Evolutionary conservation across 2,113 vertebrate genomes (phyloP), one percentile per base, ranked within the genome.

Genomic region (Passerina amoena): DNA sequence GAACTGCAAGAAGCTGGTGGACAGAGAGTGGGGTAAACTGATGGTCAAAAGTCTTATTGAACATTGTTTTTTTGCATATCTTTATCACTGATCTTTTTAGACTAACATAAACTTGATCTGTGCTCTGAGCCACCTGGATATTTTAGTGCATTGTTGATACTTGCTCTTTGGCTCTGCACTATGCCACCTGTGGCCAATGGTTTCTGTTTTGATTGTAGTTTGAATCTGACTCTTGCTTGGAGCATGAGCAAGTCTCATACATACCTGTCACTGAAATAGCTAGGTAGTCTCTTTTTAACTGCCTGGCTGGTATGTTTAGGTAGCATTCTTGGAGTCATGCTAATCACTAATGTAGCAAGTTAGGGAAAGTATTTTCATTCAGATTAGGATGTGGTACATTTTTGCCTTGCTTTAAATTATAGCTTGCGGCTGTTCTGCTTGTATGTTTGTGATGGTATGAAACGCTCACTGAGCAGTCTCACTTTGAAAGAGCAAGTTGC

Each of bases 171-270:
- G 66, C 75, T 92, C 53, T 82, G 27, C 90, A n/a, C 50, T 91
- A 3, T 90, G 53, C 76, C 54, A 57, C 59, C 64, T 83, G 76
- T 83, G 80, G 59, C 64, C 87, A 53, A 60, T 40, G 24, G 37
- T 80, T 96, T 95, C 72, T 91, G 54, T 72, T 94, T 86, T 45
- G 59, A 54, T 38, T 81, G 38, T 57, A 77, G 35, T 83, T 94
- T 81, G 71, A 69, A 40, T 92, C 30, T 80, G 68, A 33, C 35
- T 83, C 48, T 60, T 35, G 54, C 22, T 91, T 75, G 60, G 30
- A 86, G 42, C 30, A 20, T 15, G 12, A 54, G 14, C 51, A 47
- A 53, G 35, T 82, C n/a, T 91, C 42, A 64, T 81, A 42, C 5
- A 4, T 63, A 50, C 17, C 72, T 89, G 64, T 63, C 56, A 54